A percentile compares a stretch with the other conserved stretches of the same genome.
Conservation (phyloP, 1,140 invertebrate genomes). For the Anthonomus grandis region DNA sequence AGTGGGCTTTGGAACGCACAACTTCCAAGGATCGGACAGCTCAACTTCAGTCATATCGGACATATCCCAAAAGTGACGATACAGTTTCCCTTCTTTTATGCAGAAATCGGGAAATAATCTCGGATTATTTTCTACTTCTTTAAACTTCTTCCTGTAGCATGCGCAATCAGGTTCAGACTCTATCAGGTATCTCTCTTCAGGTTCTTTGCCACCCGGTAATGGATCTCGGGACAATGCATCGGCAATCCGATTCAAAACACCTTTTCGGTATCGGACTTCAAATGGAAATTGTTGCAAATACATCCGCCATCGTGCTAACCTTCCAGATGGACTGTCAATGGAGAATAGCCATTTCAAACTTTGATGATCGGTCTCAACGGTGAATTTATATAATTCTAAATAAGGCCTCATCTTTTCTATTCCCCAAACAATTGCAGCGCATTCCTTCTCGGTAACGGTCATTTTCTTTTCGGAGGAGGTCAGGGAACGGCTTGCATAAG, state of each 20-base stretch:
- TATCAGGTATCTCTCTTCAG: too few species aligned
- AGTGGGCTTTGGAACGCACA: too few species aligned
- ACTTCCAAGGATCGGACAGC: too few species aligned
- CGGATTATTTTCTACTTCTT: too few species aligned
- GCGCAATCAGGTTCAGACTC: too few species aligned
- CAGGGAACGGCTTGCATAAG: constrained; percentile 20
- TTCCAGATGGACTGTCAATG: constrained; percentile 46
- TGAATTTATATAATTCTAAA: constrained; percentile 48
- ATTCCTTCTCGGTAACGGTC: constrained; percentile 50
- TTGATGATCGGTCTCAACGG: constrained; percentile 52
- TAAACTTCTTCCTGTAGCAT: too few species aligned
- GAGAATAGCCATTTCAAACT: constrained; percentile 49
- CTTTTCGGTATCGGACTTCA: constrained; percentile 8
- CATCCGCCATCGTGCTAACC: constrained; percentile 50
- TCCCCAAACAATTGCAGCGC: constrained; percentile 49
- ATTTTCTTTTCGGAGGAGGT: constrained; percentile 49
- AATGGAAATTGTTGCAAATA: constrained; percentile 48
- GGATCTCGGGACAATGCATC: not conserved
- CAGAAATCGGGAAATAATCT: too few species aligned
- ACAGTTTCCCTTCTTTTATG: too few species aligned
- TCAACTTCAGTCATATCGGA: too few species aligned
- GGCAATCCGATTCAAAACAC: not conserved
- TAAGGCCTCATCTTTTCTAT: constrained; percentile 49
- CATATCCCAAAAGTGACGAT: too few species aligned
- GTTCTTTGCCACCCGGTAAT: too few species aligned